phyloP scores from a whole-genome alignment of 1,140 invertebrate genomes.

The Drosophila nikananu region DNA sequence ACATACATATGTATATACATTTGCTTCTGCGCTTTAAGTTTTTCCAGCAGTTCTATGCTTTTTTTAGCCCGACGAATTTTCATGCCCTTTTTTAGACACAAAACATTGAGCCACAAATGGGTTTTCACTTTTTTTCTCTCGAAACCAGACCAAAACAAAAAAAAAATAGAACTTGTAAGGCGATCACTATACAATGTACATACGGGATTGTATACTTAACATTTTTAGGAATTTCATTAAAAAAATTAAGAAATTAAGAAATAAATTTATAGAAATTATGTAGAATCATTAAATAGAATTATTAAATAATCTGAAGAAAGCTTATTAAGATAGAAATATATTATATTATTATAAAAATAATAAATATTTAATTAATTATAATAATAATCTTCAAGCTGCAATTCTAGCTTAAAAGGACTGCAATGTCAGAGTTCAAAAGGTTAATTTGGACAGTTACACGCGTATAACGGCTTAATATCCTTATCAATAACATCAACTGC shows the following conservation, averaged over 20 bases:
- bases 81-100: constrained; percentile 48
- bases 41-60: constrained; percentile 13
- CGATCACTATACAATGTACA: not conserved
- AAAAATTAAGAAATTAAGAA: no score
- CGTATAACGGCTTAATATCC: constrained; percentile 19
- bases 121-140: constrained; percentile 25
- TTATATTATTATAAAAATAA: not conserved
- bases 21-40: constrained; percentile 11
- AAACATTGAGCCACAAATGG: constrained; percentile 24
- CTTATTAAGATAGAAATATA: no score
- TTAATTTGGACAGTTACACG: constrained; percentile 27
- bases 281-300: no score
- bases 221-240: not conserved
- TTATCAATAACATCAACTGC: constrained; percentile 50
- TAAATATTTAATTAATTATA: not conserved
- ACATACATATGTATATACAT: not conserved
- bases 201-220: not conserved
- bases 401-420: not conserved
- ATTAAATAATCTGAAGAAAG: no score
- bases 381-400: not conserved
- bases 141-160: not conserved
- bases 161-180: not conserved
- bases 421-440: constrained; percentile 50
- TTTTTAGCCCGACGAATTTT: constrained; percentile 40
- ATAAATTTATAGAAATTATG: not conserved